phyloP scores from a whole-genome alignment of 2,888 invertebrate species.

The Augochlorella aurata region DNA sequence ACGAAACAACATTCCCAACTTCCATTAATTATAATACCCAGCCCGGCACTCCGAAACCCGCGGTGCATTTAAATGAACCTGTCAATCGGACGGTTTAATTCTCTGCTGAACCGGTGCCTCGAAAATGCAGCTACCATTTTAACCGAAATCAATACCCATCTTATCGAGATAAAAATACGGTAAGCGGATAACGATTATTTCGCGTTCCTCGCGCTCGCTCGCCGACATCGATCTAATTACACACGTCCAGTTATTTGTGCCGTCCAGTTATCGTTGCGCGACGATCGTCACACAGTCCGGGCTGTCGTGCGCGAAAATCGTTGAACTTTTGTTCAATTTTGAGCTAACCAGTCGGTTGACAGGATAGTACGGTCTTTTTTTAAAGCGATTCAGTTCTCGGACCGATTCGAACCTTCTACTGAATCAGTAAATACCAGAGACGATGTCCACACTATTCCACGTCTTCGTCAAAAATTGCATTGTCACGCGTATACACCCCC shows the following conservation, averaged over 20 bases:
- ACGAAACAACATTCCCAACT: background rate
- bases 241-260: conserved; percentile 31
- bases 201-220: conserved; percentile 31
- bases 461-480: too few relatives aligned
- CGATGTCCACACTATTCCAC: too few relatives aligned
- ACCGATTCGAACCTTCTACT: too few relatives aligned
- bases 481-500: too few relatives aligned
- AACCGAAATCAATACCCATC: conserved; percentile 45
- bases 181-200: conserved; percentile 47
- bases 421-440: too few relatives aligned
- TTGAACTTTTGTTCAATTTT: too few relatives aligned
- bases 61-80: background rate
- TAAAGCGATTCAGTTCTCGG: too few relatives aligned
- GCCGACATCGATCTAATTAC: conserved; percentile 49
- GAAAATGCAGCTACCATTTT: conserved; percentile 22
- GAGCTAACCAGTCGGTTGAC: too few relatives aligned
- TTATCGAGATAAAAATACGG: conserved; percentile 43
- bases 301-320: too few relatives aligned
- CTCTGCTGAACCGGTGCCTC: background rate
- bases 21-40: background rate
- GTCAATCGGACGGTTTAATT: background rate
- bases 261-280: conserved; percentile 23
- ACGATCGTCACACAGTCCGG: background rate
- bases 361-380: too few relatives aligned
- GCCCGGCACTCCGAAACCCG: background rate